Conservation (phyloP, 2,888 invertebrate species). For the Stomorhina lunata region DNA sequence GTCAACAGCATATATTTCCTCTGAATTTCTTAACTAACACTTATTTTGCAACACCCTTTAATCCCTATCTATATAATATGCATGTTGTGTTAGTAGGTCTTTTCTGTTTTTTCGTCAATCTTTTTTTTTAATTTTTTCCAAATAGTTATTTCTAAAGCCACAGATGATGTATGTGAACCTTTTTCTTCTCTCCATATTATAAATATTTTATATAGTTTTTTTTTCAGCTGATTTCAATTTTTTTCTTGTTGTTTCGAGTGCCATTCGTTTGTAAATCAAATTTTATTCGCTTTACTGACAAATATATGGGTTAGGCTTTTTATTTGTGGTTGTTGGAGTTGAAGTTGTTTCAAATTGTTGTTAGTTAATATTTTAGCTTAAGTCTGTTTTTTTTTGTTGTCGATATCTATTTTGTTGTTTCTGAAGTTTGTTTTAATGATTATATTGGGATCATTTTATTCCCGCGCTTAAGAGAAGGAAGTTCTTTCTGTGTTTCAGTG, state of each 20-base stretch:
- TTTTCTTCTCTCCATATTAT: conserved; percentile 35
- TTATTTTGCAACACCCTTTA: not conserved
- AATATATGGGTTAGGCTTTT: conserved; percentile 76
- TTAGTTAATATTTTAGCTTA: conserved; percentile 41
- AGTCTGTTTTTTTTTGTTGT: not conserved
- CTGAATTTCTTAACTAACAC: not conserved
- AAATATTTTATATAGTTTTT: not conserved
- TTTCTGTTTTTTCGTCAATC: not conserved
- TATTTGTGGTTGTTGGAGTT: conserved; percentile 15
- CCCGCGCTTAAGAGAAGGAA: conserved; percentile 14
- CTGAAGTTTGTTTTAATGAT: conserved; percentile 43
- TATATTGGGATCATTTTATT: conserved; percentile 69
- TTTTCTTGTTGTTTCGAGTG: conserved; percentile 25
- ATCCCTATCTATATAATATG: not conserved
- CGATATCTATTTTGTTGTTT: not conserved
- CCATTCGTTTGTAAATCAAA: conserved; percentile 73
- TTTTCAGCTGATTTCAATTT: conserved; percentile 24
- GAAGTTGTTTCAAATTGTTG: conserved; percentile 42
- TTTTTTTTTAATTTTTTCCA: conserved; percentile 6
- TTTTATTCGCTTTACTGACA: conserved; percentile 75
- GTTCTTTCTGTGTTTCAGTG: conserved; percentile 14
- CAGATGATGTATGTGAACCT: conserved; percentile 62
- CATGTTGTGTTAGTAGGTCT: conserved; percentile 35
- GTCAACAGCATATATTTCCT: too few species aligned
- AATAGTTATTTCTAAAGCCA: conserved; percentile 6